These are phyloP conservation scores for Cephus runcator DNA, from an alignment of 2,888 invertebrate genomes.

Conservation along the genomic window DNA sequence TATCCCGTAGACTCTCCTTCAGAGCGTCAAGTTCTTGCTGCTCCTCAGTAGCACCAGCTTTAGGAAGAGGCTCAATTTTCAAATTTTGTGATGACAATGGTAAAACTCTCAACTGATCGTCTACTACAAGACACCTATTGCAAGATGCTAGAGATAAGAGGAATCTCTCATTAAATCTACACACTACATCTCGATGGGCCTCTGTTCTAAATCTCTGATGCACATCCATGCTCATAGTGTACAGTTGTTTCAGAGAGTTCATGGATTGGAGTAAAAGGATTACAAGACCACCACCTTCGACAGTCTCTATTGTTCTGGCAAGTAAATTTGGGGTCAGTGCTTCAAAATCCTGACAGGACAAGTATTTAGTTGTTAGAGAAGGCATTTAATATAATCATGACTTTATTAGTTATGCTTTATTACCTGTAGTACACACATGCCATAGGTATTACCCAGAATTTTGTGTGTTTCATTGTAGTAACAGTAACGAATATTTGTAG, in stretches of 20 bases:
- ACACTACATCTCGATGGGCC: slow-evolving; percentile 90
- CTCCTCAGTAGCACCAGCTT: slow-evolving; percentile 65
- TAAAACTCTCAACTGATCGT: slow-evolving; percentile 91
- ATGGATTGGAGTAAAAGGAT: slow-evolving; percentile 88
- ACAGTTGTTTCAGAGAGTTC: slow-evolving; percentile 91
- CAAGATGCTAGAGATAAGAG: slow-evolving; percentile 90
- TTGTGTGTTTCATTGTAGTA: slow-evolving; percentile 98
- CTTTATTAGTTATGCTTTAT: slow-evolving; percentile 7
- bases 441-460: slow-evolving; percentile 97
- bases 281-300: slow-evolving; percentile 96
- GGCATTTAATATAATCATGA: neutral
- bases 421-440: slow-evolving; percentile 93
- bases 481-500: slow-evolving; percentile 96
- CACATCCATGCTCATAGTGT: slow-evolving; percentile 98
- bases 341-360: slow-evolving; percentile 84
- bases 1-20: slow-evolving; percentile 86
- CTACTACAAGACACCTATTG: slow-evolving; percentile 89
- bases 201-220: slow-evolving; percentile 96
- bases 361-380: neutral
- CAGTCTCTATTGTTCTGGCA: slow-evolving; percentile 97
- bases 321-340: slow-evolving; percentile 96
- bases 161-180: slow-evolving; percentile 97
- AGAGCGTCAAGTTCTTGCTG: slow-evolving; percentile 77
- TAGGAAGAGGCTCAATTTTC: slow-evolving; percentile 79
- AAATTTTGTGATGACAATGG: slow-evolving; percentile 92